These are phyloP conservation scores for Prionchulus punctatus DNA, from an alignment of 2,888 invertebrate genomes.

Conservation along the genomic window DNA sequence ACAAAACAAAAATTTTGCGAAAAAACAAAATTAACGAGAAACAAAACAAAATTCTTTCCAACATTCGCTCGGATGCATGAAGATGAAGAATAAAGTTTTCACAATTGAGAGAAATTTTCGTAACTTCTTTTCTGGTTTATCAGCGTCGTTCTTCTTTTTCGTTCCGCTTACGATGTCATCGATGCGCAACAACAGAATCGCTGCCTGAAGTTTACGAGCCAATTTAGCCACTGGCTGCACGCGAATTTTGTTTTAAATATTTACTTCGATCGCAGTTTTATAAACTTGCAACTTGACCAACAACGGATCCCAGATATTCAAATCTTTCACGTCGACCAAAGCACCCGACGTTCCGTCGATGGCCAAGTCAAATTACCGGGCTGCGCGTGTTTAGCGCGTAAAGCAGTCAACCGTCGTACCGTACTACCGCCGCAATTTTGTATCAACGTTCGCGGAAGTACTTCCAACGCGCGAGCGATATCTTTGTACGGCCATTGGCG, in stretches of 20 bases:
- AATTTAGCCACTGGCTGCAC: too few species aligned
- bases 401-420: slow-evolving; percentile 78
- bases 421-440: slow-evolving; percentile 98
- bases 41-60: too few species aligned
- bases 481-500: slow-evolving; percentile 88
- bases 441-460: slow-evolving; percentile 86
- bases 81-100: too few species aligned
- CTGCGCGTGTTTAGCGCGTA: slow-evolving; percentile 72
- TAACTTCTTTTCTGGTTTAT: slow-evolving; percentile 1
- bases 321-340: slow-evolving; percentile 71
- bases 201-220: too few species aligned
- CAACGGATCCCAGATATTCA: slow-evolving; percentile 87
- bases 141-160: slow-evolving; percentile 46
- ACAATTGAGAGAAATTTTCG: too few species aligned
- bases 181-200: slow-evolving; percentile 80
- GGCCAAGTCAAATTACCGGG: slow-evolving; percentile 53
- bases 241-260: too few species aligned
- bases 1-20: too few species aligned
- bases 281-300: slow-evolving; percentile 76
- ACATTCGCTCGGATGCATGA: too few species aligned
- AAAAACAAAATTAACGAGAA: too few species aligned
- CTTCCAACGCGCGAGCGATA: slow-evolving; percentile 80
- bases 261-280: slow-evolving; percentile 50
- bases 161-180: slow-evolving; percentile 98
- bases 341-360: slow-evolving; percentile 86